Base-by-base conservation (phyloP, 2,888 invertebrate species). In the Petrolisthes cinctipes region DNA sequence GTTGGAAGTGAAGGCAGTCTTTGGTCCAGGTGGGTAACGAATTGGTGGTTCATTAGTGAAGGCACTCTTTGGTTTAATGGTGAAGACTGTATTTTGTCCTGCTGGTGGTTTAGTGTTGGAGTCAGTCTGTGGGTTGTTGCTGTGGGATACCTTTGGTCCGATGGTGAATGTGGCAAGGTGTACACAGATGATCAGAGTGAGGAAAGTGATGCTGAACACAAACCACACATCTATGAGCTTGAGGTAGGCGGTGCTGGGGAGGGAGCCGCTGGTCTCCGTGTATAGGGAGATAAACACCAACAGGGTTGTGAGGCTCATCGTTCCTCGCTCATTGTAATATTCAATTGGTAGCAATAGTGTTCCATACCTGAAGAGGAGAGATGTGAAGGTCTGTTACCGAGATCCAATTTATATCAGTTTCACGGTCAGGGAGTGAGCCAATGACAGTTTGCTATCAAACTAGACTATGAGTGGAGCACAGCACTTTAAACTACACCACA, bases 141-240 rank as follows among this genome's bases (percentile, higher is more conserved):
- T 17, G 7, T 14, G 82, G 0, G n/a, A 7, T n/a, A 6, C 75
- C 37, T 68, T 75, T 23, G 61, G 54, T 14, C 37, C 23, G 17
- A 57, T 37, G 78, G 61, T 76, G 84, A 84, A 85, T 57, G 85
- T 81, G 5, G 75, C 57, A 14, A 85, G 81, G 73, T 85, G 85
- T 37, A 85, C 75, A 81, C 57, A 73, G 73, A 85, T 85, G 75
- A 85, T 81, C 57, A 81, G 23, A 17, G 85, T 57, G 4, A 85
- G 73, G 57, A 54, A 85, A 54, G 73, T 85, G 85, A 85, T 80
- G 81, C 73, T 85, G 73, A 85, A 85, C 51, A 85, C 85, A 51
- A 85, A 85, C 85, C 85, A 85, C 23, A 85, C 85, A 61, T 85
- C 85, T 73, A 85, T 85, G 81, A 81, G 81, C 73, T 85, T 85